These are phyloP conservation scores for Eciton burchellii DNA, from an alignment of 1,140 invertebrate genomes.

Conservation along the genomic window DNA sequence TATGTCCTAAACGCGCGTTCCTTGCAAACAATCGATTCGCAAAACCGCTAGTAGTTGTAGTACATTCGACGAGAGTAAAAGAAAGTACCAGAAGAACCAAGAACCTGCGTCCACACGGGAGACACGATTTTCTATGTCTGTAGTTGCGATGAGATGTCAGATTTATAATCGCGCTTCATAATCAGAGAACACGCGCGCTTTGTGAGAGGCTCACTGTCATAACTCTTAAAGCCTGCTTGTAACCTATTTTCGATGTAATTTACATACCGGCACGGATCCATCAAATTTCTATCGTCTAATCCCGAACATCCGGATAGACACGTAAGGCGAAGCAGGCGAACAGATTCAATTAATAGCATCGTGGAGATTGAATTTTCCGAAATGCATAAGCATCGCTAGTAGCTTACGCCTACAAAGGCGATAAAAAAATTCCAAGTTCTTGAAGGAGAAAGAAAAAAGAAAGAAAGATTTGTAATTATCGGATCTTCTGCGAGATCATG, in stretches of 20 bases:
- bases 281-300: conserved; percentile 20
- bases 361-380: not conserved
- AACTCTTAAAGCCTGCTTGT: not conserved
- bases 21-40: not conserved
- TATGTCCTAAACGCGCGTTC: not conserved
- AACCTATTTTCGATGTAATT: conserved; percentile 1
- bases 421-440: not conserved
- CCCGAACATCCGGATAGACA: not conserved
- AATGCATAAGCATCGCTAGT: not conserved
- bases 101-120: not conserved
- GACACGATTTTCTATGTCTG: not conserved
- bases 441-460: too few species aligned
- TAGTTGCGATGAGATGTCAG: not conserved
- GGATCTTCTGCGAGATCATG: not conserved
- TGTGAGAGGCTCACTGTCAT: not conserved
- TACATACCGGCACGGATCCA: not conserved
- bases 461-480: not conserved
- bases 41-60: not conserved
- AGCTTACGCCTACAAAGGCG: not conserved
- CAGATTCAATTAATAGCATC: not conserved
- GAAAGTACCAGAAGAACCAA: not conserved
- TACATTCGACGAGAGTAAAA: too few species aligned
- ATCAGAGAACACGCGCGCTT: not conserved
- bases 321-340: not conserved
- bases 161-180: not conserved